These are phyloP conservation scores for Hyposoter didymator DNA, from an alignment of 2,888 invertebrate genomes.

Conservation along the genomic window DNA sequence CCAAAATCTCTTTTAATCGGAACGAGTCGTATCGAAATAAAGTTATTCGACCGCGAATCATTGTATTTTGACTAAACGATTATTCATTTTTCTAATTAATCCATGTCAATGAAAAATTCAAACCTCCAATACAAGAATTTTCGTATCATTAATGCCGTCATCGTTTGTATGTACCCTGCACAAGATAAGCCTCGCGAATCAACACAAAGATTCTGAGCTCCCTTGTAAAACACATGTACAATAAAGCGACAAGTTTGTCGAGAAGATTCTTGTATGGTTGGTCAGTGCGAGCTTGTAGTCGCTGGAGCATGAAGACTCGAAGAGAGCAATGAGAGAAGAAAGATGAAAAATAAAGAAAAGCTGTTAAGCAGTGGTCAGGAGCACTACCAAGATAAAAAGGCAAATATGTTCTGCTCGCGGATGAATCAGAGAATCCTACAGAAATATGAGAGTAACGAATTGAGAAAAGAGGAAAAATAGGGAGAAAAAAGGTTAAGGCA, in stretches of 20 bases:
- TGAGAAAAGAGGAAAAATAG: conserved; percentile 21
- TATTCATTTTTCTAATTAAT: not conserved
- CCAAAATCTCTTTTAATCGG: conserved; percentile 24
- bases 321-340: conserved; percentile 22
- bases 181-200: not conserved
- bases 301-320: conserved; percentile 40
- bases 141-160: not conserved
- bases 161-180: not conserved
- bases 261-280: conserved; percentile 48
- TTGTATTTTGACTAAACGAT: not conserved
- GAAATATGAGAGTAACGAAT: conserved; percentile 50
- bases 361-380: conserved; percentile 56
- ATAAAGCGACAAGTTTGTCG: conserved; percentile 62
- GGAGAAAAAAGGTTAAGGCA: conserved; percentile 28
- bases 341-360: conserved; percentile 61
- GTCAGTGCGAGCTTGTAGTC: conserved; percentile 30
- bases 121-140: conserved; percentile 4
- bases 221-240: conserved; percentile 56
- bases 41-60: not conserved
- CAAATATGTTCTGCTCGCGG: conserved; percentile 64
- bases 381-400: conserved; percentile 15
- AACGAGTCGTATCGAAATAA: conserved; percentile 14
- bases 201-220: conserved; percentile 22
- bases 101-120: not conserved
- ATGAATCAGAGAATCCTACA: conserved; percentile 61